phyloP scores from a whole-genome alignment of 2,113 vertebrate genomes.

The Delphinus delphis region DNA sequence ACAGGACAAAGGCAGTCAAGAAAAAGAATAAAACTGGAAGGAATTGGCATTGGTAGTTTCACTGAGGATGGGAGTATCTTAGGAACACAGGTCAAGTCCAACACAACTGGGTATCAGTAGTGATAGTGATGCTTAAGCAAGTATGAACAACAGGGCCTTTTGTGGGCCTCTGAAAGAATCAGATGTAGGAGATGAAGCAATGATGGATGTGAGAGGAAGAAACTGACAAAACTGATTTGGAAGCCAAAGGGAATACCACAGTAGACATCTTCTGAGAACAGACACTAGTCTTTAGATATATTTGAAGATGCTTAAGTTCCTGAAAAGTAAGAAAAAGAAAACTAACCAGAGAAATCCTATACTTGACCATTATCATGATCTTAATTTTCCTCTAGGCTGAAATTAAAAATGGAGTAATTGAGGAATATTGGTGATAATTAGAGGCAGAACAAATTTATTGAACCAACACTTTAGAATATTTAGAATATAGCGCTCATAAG shows the following conservation, averaged over 20 bases:
- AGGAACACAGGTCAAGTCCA: not conserved
- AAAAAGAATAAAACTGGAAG: not conserved
- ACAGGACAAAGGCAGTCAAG: not conserved
- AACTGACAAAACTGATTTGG: not conserved
- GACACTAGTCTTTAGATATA: not conserved
- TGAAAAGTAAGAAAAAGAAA: constrained; percentile 3
- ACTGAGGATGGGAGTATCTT: not conserved
- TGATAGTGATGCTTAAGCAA: not conserved
- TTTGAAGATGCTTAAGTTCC: not conserved
- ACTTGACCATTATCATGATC: not conserved
- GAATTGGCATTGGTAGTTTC: not conserved
- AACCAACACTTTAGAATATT: not conserved
- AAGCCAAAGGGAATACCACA: not conserved
- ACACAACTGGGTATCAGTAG: not conserved
- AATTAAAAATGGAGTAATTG: not conserved
- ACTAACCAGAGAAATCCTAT: not conserved
- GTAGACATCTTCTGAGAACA: not conserved
- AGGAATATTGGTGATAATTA: not conserved
- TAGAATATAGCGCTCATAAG: not conserved
- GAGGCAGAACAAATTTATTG: not conserved
- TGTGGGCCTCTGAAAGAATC: not conserved
- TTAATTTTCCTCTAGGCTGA: not conserved
- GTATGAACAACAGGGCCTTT: not conserved
- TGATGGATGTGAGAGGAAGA: not conserved
- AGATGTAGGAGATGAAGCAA: not conserved